phyloP scores from a whole-genome alignment of 2,888 invertebrate genomes.

The Chironomus riparius region DNA sequence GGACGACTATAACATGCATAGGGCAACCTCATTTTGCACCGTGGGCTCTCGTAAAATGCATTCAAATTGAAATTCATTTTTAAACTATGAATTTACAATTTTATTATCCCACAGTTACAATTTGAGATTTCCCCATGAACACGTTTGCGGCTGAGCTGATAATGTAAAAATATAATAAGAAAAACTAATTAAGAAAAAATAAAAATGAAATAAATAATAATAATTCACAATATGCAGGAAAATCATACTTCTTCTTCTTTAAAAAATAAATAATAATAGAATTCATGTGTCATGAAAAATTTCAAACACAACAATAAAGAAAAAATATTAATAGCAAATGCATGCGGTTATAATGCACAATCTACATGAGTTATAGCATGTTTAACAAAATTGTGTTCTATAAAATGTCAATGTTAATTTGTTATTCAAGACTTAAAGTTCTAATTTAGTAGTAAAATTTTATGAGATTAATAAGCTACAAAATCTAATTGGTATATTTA shows the following conservation, averaged over 20 bases:
- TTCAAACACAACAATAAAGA: background rate
- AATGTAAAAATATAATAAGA: background rate
- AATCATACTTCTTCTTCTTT: too few relatives aligned
- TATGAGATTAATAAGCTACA: too few relatives aligned
- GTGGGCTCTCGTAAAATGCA: slow-evolving; percentile 36
- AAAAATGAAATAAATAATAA: background rate
- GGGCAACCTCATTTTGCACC: slow-evolving; percentile 44
- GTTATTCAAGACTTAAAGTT: too few relatives aligned
- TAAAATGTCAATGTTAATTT: too few relatives aligned
- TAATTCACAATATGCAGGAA: too few relatives aligned
- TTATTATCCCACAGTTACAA: slow-evolving; percentile 83
- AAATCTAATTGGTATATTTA: too few relatives aligned
- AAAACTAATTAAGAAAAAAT: background rate
- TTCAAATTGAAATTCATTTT: background rate
- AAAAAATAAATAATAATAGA: background rate
- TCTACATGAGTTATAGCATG: too few relatives aligned
- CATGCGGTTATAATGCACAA: background rate
- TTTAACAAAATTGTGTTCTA: too few relatives aligned
- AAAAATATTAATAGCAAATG: background rate
- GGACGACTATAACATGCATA: slow-evolving; percentile 33
- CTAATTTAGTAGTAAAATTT: too few relatives aligned
- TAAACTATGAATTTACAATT: background rate
- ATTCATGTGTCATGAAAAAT: background rate
- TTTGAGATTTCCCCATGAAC: slow-evolving; percentile 87
- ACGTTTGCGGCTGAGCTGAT: slow-evolving; percentile 32